Evolutionary conservation across 2,113 vertebrate species (phyloP).

Genomic region (Brienomyrus longianalis): DNA sequence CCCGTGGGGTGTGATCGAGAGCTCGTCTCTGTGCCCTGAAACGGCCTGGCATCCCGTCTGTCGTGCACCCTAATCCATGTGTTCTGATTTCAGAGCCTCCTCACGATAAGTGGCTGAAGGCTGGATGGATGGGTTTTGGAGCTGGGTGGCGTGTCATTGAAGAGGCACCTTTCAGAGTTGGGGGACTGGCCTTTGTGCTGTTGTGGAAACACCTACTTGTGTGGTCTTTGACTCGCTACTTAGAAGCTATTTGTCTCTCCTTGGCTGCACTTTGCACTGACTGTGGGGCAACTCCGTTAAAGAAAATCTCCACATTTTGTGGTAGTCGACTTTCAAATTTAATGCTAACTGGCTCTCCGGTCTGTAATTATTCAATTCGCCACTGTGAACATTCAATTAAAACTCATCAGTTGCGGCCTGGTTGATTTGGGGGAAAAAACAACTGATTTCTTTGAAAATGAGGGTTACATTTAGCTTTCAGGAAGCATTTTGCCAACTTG

Average conservation of each 20-base stretch:
- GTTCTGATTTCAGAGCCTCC: not conserved
- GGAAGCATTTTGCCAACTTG: not conserved
- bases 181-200: not conserved
- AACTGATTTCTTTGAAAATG: not conserved
- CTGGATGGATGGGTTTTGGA: not conserved
- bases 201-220: not conserved
- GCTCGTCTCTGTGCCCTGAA: not conserved
- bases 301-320: not conserved
- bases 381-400: not conserved
- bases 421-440: not conserved
- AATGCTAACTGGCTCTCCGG: not conserved
- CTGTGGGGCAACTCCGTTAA: not conserved
- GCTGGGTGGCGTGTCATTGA: not conserved
- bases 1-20: not conserved
- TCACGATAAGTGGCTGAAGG: not conserved
- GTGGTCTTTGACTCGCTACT: not conserved
- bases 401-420: not conserved
- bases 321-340: not conserved
- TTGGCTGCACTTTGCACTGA: not conserved
- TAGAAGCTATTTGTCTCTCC: not conserved
- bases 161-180: not conserved
- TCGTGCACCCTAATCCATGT: not conserved
- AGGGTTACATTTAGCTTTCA: not conserved
- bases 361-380: not conserved
- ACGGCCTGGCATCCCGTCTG: not conserved